Evolutionary conservation across 2,113 vertebrate genomes (phyloP).

Genomic region (Accipiter cooperii): DNA sequence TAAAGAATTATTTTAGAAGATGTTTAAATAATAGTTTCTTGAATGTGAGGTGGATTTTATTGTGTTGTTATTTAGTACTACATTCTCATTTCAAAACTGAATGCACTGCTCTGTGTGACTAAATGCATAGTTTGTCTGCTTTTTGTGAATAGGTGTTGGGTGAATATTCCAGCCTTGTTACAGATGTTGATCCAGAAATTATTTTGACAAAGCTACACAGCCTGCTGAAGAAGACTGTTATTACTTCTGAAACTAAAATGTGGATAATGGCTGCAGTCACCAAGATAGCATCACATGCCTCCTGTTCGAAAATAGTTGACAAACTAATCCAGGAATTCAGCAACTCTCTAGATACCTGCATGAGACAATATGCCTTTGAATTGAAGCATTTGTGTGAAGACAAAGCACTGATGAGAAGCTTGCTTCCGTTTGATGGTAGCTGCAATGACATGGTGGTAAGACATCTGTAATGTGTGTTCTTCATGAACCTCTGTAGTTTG

Average conservation of each 20-base stretch:
- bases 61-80: neutral
- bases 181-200: slow-evolving; percentile 71
- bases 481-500: neutral
- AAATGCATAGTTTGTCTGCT: neutral
- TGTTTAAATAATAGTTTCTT: neutral
- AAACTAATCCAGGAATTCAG: slow-evolving; percentile 74
- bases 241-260: slow-evolving; percentile 84
- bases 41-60: neutral
- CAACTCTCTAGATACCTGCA: slow-evolving; percentile 81
- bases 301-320: slow-evolving; percentile 60
- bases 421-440: slow-evolving; percentile 72
- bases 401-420: slow-evolving; percentile 70
- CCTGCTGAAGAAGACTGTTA: slow-evolving; percentile 73
- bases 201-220: slow-evolving; percentile 75
- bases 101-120: neutral
- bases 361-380: slow-evolving; percentile 88
- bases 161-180: slow-evolving; percentile 82
- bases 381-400: slow-evolving; percentile 81
- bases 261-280: slow-evolving; percentile 88
- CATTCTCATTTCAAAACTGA: neutral
- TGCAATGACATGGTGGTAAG: slow-evolving; percentile 73
- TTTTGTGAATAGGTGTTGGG: slow-evolving; percentile 81
- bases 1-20: neutral
- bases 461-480: neutral
- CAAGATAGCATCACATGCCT: slow-evolving; percentile 74